Base-by-base conservation (phyloP, 2,113 vertebrate species). In the Platysternon megacephalum region DNA sequence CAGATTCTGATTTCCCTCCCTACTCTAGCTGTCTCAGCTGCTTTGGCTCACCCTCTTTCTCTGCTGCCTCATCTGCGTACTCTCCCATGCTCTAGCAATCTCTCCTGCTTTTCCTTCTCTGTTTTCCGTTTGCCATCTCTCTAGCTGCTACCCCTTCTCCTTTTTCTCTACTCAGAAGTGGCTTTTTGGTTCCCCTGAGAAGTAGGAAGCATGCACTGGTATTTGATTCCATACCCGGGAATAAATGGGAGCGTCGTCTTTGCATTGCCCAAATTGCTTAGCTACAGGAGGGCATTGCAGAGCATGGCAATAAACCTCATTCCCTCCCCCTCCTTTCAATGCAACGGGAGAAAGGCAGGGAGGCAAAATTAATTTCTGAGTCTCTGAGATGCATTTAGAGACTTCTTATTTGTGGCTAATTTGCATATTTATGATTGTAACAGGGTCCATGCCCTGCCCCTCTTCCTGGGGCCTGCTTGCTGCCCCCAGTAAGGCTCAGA, bases 361-460 rank as follows among this genome's bases (percentile, higher is more conserved):
- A 22, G 82, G 87, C 55, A 68, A 79, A 85, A 5, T 76, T 0
- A 0, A 84, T 16, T 55, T 79, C 86, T 80, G 22, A 0, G 4
- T 86, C 72, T 80, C 42, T n/a, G 12, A 3, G 1, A n/a, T 55
- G 44, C 0, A 0, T 85, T 53, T 19, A 68, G 86, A 85, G 82
- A 17, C 74, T 84, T 35, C 42, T 94, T 74, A 1, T 93, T 93
- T 96, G 91, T 81, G 56, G 79, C 92, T 86, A 58, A 90, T 96
- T 94, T 95, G 91, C 96, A 89, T 96, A 95, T 96, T 97, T 93
- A 91, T 94, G 93, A 49, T 49, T 49, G 49, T 49, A 49, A 49
- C 49, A 49, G 49, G 49, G 49, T 49, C 49, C 49, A 16, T 13
- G 13, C 49, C 49, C 49, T 16, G 13, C 49, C 49, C 13, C 49